Conservation (phyloP, 2,888 invertebrate species). For the Watsonalla binaria region DNA sequence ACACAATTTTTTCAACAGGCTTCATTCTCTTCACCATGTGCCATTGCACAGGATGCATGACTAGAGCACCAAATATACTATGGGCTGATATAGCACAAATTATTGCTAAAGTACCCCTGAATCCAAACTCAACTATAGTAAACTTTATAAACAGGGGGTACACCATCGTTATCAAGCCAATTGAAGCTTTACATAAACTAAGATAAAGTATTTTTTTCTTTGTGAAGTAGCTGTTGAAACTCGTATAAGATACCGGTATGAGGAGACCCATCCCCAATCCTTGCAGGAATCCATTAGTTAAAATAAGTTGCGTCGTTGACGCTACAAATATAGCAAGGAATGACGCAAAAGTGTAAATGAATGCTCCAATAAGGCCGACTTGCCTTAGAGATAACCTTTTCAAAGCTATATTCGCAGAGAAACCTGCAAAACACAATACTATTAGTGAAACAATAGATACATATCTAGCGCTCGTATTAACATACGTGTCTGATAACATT, state of each 20-base stretch:
- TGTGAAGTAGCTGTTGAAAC: constrained; percentile 86
- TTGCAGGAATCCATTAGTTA: constrained; percentile 82
- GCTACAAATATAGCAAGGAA: constrained; percentile 81
- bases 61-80: constrained; percentile 81
- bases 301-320: constrained; percentile 80
- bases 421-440: constrained; percentile 69
- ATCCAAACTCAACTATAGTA: constrained; percentile 82
- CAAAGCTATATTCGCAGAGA: constrained; percentile 83
- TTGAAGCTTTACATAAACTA: constrained; percentile 83
- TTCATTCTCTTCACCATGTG: constrained; percentile 77
- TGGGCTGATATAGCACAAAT: constrained; percentile 83
- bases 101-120: constrained; percentile 84
- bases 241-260: constrained; percentile 84
- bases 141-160: constrained; percentile 83
- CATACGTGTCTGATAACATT: too few relatives aligned
- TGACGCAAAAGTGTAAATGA: constrained; percentile 81
- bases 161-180: constrained; percentile 82
- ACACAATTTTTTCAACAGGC: constrained; percentile 59
- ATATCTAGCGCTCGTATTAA: background rate
- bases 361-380: constrained; percentile 82
- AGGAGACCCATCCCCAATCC: constrained; percentile 84
- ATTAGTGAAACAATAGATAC: background rate
- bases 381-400: constrained; percentile 81
- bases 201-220: constrained; percentile 84
- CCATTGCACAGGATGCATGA: constrained; percentile 87